These are phyloP conservation scores for Gonioctena quinquepunctata DNA, from an alignment of 1,140 invertebrate genomes.

Conservation along the genomic window DNA sequence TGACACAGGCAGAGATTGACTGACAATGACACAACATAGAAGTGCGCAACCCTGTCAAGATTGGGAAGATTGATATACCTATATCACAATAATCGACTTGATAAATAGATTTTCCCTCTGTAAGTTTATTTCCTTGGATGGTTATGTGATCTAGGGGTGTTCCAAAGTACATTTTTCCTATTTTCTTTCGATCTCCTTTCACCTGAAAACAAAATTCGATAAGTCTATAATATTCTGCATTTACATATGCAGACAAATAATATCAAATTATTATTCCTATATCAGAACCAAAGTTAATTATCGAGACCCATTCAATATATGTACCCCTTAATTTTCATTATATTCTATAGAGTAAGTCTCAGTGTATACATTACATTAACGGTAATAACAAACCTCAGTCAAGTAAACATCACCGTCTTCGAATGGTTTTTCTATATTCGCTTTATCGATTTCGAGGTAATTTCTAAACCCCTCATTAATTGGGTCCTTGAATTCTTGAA, in stretches of 20 bases:
- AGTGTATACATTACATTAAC: too few species aligned
- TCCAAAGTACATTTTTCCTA: constrained; percentile 25
- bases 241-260: background rate
- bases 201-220: constrained; percentile 17
- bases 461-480: constrained; percentile 32
- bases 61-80: too few species aligned
- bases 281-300: too few species aligned
- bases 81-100: constrained; percentile 41
- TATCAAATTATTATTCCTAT: too few species aligned
- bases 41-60: too few species aligned
- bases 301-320: too few species aligned
- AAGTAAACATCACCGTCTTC: constrained; percentile 27
- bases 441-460: constrained; percentile 24
- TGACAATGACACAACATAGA: too few species aligned
- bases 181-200: constrained; percentile 28
- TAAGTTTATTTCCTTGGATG: constrained; percentile 24
- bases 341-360: too few species aligned
- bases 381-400: background rate
- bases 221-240: too few species aligned
- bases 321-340: too few species aligned
- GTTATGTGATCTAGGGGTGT: constrained; percentile 24
- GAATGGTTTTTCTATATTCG: background rate
- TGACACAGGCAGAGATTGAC: too few species aligned
- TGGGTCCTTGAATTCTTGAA: constrained; percentile 38
- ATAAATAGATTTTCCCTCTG: constrained; percentile 34